A percentile compares a stretch with the other conserved stretches of the same genome.
Evolutionary conservation across 2,797 vertebrate species (phyloP).

Genomic region (Hydrocynus forskahlii): DNA sequence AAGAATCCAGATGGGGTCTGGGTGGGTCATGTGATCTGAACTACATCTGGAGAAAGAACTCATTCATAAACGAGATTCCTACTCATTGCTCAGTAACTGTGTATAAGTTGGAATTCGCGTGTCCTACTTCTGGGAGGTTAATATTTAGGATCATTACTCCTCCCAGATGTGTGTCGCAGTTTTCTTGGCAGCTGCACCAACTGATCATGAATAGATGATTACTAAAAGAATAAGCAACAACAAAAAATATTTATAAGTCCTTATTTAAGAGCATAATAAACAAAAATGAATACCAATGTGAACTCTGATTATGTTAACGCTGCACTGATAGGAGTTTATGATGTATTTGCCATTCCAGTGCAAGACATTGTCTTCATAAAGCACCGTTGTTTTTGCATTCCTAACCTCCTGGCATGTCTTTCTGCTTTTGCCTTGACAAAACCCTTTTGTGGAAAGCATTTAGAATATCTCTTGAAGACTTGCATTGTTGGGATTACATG

Average conservation of each 20-base stretch:
- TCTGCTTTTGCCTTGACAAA: neutral
- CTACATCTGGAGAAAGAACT: constrained; percentile 14
- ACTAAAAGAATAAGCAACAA: no score
- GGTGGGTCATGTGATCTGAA: constrained; percentile 8
- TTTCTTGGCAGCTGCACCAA: neutral
- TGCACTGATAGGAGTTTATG: neutral
- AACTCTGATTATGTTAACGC: no score
- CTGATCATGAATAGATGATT: neutral
- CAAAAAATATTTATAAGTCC: no score
- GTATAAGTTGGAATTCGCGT: neutral
- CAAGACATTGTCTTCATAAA: neutral
- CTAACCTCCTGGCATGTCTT: neutral
- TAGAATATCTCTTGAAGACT: neutral
- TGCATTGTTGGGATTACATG: neutral
- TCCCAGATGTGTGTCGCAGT: neutral
- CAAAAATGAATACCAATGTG: no score
- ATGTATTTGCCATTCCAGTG: neutral
- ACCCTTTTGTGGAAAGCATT: neutral
- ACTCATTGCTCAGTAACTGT: neutral
- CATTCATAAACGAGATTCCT: neutral
- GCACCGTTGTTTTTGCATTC: neutral
- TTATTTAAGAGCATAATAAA: no score
- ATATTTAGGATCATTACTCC: neutral
- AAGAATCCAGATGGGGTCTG: neutral
- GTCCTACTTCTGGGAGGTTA: neutral